Evolutionary conservation across 2,113 vertebrate genomes (phyloP), one percentile per base, ranked within the genome.

Genomic region (Sclerurus mexicanus): DNA sequence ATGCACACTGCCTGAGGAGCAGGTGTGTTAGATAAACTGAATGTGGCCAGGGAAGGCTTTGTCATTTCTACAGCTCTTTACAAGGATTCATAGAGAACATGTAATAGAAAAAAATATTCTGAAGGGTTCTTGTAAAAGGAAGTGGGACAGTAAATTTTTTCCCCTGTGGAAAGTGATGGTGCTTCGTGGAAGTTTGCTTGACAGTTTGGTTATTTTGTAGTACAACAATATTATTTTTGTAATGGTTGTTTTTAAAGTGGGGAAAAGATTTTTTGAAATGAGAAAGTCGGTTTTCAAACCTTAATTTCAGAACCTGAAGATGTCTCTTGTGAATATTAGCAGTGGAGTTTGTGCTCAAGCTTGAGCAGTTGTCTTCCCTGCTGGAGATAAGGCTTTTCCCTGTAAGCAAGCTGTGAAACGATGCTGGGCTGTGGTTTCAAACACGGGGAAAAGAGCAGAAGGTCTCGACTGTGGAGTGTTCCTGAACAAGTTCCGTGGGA

Each of bases 81-180:
- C n/a, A 56, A 31, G 62, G n/a, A 63, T 75, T 71, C 33, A 17
- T 25, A 58, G 59, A 8, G 50, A 75, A 39, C 27, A 10, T 15
- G 76, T 63, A 75, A 39, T 39, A 28, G 37, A 71, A 84, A 44
- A 89, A 75, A 33, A 5, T 8, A 4, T 16, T 46, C 3, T 8
- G 3, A 76, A 52, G 18, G 18, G 1, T 50, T 33, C 25, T 53
- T 79, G 6, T 67, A 44, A 52, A 44, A 52, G n/a, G 22, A 52
- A 55, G 5, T 19, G 14, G 19, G 28, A 33, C 24, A 40, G 24
- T 24, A 42, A n/a, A 46, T 31, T 20, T 8, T 16, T 60, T 46
- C 35, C 5, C 11, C 7, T 0, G 0, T 46, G 42, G n/a, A 46
- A 87, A 64, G 12, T n/a, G 9, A 13, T 15, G 12, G 5, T 56